phyloP scores from a whole-genome alignment of 2,797 vertebrate genomes.

The Peromyscus attwateri region DNA sequence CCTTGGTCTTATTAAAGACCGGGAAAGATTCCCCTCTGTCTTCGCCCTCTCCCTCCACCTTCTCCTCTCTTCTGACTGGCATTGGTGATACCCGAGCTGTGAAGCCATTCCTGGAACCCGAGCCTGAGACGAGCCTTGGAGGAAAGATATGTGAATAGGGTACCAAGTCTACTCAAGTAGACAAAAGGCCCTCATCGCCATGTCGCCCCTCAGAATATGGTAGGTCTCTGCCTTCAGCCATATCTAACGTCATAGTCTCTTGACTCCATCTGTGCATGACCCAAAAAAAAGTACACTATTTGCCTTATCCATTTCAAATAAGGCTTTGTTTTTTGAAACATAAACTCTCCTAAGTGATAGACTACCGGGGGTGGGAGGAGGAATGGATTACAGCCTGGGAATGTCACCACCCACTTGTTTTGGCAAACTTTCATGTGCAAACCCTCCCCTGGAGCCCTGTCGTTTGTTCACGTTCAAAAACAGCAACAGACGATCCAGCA shows the following conservation, averaged over 20 bases:
- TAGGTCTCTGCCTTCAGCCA: background rate
- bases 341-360: constrained; percentile 80
- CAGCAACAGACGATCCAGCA: constrained; percentile 36
- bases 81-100: background rate
- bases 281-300: constrained; percentile 50
- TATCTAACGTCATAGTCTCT: background rate
- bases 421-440: constrained; percentile 75
- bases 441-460: constrained; percentile 43
- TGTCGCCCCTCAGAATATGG: background rate
- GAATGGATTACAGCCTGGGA: constrained; percentile 68
- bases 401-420: constrained; percentile 76
- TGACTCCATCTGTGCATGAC: background rate
- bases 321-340: constrained; percentile 74
- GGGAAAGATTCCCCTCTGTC: background rate
- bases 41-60: background rate
- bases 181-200: constrained; percentile 14
- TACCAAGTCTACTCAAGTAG: background rate
- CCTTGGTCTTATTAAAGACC: background rate
- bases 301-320: constrained; percentile 67
- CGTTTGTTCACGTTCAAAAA: constrained; percentile 62
- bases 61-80: background rate
- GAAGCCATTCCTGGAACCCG: constrained; percentile 27
- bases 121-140: background rate
- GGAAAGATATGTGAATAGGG: background rate
- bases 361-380: constrained; percentile 67